Base-by-base conservation (phyloP, 2,797 vertebrate species). In the Danio tinwini region DNA sequence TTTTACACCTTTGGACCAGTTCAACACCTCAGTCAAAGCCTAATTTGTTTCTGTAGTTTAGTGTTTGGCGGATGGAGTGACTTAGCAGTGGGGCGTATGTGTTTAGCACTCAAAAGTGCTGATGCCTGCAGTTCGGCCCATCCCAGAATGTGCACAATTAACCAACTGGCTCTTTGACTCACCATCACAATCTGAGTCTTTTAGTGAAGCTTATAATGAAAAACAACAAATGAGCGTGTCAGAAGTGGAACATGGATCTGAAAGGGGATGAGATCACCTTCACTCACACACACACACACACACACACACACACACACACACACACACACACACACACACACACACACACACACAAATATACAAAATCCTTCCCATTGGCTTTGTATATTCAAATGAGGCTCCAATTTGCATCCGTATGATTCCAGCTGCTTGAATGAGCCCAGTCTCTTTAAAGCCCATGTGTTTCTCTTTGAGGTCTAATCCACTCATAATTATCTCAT, bases 321-420 rank as follows among this genome's bases (percentile, higher is more conserved):
- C 21, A 44, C 49, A 16, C 47, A 42, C 29, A 68, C 11, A 44
- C 19, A 53, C 53, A 40, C 21, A 37, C 80, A 62, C 42, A n/a
- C 21, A 44, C 49, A 16, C 47, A 42, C 29, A 13, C 50, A 76
- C 64, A 53, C 53, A 53, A 2, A n/a, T 45, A 21, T 12, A 64
- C 80, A 78, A 63, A 77, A 72, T 74, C 70, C 74, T 76, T 82
- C 76, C 85, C 71, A 58, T 55, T 67, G 75, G 76, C 82, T 87
- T 84, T 85, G 82, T 81, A 87, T 85, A 88, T 87, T 86, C 71
- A 88, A 87, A 88, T 84, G 16, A 52, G 61, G n/a, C 19, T 74
- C 62, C 13, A 21, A 85, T 87, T 86, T 87, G 85, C 84, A 86
- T 88, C 50, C 44, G 69, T 81, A 72, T 84, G 86, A 81, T 76